phyloP scores from a whole-genome alignment of 1,140 invertebrate genomes.

The Maconellicoccus hirsutus region DNA sequence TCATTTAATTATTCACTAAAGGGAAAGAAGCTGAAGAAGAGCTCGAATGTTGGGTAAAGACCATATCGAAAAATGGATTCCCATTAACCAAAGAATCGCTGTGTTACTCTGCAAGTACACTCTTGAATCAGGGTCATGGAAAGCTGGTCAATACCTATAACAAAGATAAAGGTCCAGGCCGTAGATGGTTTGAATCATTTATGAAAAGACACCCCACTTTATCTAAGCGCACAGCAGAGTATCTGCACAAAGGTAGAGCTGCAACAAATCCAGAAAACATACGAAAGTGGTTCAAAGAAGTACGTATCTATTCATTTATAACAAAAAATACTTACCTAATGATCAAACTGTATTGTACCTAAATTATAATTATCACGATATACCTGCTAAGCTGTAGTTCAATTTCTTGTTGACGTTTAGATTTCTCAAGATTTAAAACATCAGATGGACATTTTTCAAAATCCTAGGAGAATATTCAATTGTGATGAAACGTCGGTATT shows the following conservation, averaged over 20 bases:
- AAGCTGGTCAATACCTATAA: background rate
- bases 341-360: no score
- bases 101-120: background rate
- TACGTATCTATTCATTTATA: background rate
- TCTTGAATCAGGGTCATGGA: background rate
- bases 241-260: constrained; percentile 6
- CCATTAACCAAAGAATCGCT: constrained; percentile 14
- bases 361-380: no score
- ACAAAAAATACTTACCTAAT: no score
- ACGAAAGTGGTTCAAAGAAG: constrained; percentile 16
- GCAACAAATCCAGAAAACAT: background rate
- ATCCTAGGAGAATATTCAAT: constrained; percentile 1
- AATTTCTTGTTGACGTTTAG: no score
- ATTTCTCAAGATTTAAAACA: no score
- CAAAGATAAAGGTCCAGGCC: constrained; percentile 23
- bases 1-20: background rate
- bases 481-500: background rate
- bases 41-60: background rate
- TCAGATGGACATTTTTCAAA: background rate
- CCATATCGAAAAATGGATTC: background rate
- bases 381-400: no score
- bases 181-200: constrained; percentile 28
- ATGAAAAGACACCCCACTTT: constrained; percentile 31
- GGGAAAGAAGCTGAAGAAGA: background rate
- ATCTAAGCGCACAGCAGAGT: constrained; percentile 10